Evolutionary conservation across 2,797 vertebrate genomes (phyloP).

Genomic region (Cuculus canorus): DNA sequence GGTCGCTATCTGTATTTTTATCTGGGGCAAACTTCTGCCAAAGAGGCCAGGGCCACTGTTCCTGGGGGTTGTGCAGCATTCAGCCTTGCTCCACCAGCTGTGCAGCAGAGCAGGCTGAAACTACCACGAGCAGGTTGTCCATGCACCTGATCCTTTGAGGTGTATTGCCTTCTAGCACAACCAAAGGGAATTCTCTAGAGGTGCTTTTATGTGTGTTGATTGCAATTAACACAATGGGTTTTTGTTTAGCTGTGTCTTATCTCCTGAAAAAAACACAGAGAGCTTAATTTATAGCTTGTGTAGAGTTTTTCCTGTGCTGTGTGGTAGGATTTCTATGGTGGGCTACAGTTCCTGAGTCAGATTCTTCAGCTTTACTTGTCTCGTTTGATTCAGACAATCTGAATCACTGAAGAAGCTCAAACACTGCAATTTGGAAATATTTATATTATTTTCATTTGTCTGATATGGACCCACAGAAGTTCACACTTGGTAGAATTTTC

Average conservation of each 20-base stretch:
- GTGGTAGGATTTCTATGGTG: slow-evolving; percentile 76
- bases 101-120: background rate
- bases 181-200: background rate
- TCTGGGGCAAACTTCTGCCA: background rate
- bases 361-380: slow-evolving; percentile 74
- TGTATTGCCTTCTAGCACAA: background rate
- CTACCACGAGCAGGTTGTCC: background rate
- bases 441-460: background rate
- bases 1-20: background rate
- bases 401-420: slow-evolving; percentile 82
- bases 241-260: background rate
- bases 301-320: slow-evolving; percentile 63
- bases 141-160: background rate
- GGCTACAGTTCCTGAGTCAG: slow-evolving; percentile 73
- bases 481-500: background rate
- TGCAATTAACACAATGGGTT: background rate
- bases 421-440: slow-evolving; percentile 58
- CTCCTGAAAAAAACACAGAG: background rate
- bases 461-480: background rate
- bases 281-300: background rate
- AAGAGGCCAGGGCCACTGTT: background rate
- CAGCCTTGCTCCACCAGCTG: background rate
- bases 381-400: slow-evolving; percentile 71
- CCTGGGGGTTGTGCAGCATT: background rate
- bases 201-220: background rate